Evolutionary conservation across 2,113 vertebrate genomes (phyloP), one percentile per base, ranked within the genome.

Genomic region (Phyllopteryx taeniolatus): DNA sequence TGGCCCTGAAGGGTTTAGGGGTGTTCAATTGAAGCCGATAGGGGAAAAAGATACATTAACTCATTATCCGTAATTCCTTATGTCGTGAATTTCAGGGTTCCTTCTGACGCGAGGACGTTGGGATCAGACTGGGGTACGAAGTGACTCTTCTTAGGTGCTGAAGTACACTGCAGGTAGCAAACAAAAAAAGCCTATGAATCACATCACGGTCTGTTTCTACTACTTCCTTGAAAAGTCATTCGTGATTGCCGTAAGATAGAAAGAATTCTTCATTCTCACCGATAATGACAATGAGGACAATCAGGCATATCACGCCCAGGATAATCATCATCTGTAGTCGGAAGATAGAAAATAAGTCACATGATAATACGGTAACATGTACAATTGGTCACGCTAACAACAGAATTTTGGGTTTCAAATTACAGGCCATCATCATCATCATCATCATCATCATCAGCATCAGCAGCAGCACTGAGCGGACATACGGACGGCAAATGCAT

Each of bases 311-410:
- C 72, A 93, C 90, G 69, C 97, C 94, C 85, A 98, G 90, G 79
- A 99, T 98, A 63, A 94, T 96, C 97, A 98, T 98, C 96, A 99
- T 99, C 97, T 99, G 81, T 65, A 77, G 70, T 61, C 64, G 74
- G 51, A 12, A 69, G 53, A 73, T 53, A 74, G 31, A 84, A 61
- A n/a, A 68, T 31, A 68, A 68, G 22, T 19, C n/a, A 46, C 20
- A 65, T 44, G 13, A 31, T 17, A 7, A 62, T 4, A 35, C 12
- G 46, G 27, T 39, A 39, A 39, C 22, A 61, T 61, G 13, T 7
- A 63, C 19, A 14, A 39, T 39, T 20, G 20, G 35, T 64, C 42
- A 27, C 14, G 22, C 22, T 31, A 59, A 14, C 56, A 59, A 22
- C 12, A 59, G 27, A 59, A 31, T 59, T 22, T 56, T 56, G 53